These are phyloP conservation scores for Antedon bifida DNA, from an alignment of 35 echinoderm and acorn worm species.

Conservation along the genomic window DNA sequence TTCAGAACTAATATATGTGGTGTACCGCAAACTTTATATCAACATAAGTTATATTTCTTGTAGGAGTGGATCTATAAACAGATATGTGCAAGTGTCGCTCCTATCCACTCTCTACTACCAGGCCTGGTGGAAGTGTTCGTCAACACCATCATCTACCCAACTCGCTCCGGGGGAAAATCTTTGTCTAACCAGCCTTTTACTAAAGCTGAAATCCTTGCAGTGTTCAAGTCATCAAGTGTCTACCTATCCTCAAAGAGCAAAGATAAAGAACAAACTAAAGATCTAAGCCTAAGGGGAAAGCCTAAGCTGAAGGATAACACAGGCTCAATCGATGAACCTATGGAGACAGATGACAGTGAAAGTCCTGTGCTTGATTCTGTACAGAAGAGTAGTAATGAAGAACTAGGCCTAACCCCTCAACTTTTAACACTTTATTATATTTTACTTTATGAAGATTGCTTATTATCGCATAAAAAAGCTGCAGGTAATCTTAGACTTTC, in stretches of 20 bases:
- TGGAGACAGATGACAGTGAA: not conserved
- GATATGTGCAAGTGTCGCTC: conserved; percentile 62
- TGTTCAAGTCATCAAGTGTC: conserved; percentile 48
- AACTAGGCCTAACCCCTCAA: conserved; percentile 49
- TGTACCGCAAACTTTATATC: too few relatives aligned
- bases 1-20: too few relatives aligned
- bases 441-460: conserved; percentile 88
- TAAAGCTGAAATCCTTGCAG: conserved; percentile 81
- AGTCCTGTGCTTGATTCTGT: conserved; percentile 2
- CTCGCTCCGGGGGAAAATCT: conserved; percentile 50
- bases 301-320: too few relatives aligned
- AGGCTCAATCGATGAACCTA: too few relatives aligned
- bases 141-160: conserved; percentile 56
- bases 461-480: conserved; percentile 70
- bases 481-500: not conserved
- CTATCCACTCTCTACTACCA: conserved; percentile 77
- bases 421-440: conserved; percentile 89
- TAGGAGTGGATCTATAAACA: conserved; percentile 98
- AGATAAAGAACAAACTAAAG: too few relatives aligned
- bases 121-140: conserved; percentile 88
- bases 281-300: too few relatives aligned
- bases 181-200: conserved; percentile 56
- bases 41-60: too few relatives aligned
- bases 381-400: conserved; percentile 5
- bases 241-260: conserved; percentile 18